Conservation (phyloP, 1,140 invertebrate species). For the Aphaenogaster rudis region DNA sequence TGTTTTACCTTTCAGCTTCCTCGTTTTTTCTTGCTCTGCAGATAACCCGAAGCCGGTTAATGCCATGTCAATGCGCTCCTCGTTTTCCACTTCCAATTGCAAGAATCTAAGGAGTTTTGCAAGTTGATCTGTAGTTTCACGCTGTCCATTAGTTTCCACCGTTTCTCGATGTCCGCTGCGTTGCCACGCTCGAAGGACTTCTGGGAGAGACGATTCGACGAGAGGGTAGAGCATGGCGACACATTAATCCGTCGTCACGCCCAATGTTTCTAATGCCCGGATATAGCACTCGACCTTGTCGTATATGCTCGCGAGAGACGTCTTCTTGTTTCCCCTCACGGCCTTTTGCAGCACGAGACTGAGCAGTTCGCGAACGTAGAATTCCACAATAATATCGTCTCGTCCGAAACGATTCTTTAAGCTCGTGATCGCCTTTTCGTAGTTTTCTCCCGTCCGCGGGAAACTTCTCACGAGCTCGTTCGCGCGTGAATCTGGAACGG, state of each 20-base stretch:
- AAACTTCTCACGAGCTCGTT: no score
- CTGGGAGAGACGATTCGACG: constrained; percentile 80
- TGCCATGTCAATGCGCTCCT: constrained; percentile 75
- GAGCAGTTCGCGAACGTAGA: constrained; percentile 80
- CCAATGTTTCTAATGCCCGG: constrained; percentile 80
- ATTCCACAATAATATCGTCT: no score
- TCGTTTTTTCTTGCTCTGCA: constrained; percentile 30
- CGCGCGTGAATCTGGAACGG: no score
- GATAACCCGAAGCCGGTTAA: constrained; percentile 58
- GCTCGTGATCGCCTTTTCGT: no score
- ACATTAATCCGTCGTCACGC: constrained; percentile 79
- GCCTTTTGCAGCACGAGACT: constrained; percentile 68
- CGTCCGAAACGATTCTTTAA: no score
- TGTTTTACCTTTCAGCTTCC: constrained; percentile 6
- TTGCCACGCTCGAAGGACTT: constrained; percentile 79
- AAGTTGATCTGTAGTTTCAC: constrained; percentile 58
- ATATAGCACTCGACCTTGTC: constrained; percentile 74
- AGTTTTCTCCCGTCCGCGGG: no score
- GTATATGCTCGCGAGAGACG: constrained; percentile 23
- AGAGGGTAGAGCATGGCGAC: constrained; percentile 79
- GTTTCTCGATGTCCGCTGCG: constrained; percentile 38
- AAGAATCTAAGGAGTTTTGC: constrained; percentile 71
- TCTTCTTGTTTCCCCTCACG: constrained; percentile 35
- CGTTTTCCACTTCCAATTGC: constrained; percentile 72
- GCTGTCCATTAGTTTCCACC: constrained; percentile 30